These are phyloP conservation scores for Paedocypris sp. DNA, from an alignment of 2,113 vertebrate species.

Conservation along the genomic window DNA sequence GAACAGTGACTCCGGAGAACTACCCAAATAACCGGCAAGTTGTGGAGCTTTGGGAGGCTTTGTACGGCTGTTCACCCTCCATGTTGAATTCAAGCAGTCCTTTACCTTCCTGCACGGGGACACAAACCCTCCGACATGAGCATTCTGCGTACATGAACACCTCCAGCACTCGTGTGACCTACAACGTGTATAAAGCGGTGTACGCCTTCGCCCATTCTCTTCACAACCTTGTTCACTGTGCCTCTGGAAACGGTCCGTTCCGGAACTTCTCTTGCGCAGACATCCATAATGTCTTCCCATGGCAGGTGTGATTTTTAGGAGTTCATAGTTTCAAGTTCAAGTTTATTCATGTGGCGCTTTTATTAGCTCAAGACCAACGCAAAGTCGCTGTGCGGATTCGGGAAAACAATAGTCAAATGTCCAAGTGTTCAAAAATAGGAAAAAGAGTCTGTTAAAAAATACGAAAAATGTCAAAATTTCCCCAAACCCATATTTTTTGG, in stretches of 20 bases:
- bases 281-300: conserved; percentile 49
- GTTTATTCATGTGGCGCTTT: too few relatives aligned
- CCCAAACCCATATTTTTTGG: too few relatives aligned
- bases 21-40: conserved; percentile 51
- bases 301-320: too few relatives aligned
- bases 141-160: conserved; percentile 40
- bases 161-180: conserved; percentile 37
- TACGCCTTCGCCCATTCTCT: conserved; percentile 54
- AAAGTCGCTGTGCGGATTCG: too few relatives aligned
- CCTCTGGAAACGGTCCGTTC: conserved; percentile 50
- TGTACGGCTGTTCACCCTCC: conserved; percentile 39
- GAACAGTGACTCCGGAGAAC: conserved; percentile 44
- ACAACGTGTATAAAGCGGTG: conserved; percentile 45
- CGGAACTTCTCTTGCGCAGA: conserved; percentile 54
- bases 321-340: too few relatives aligned
- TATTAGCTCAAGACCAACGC: too few relatives aligned
- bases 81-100: not conserved
- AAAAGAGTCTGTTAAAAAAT: too few relatives aligned
- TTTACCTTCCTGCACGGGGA: conserved; percentile 39
- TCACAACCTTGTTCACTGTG: conserved; percentile 56
- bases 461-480: too few relatives aligned
- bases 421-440: too few relatives aligned
- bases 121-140: conserved; percentile 31
- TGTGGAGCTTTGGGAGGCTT: conserved; percentile 44
- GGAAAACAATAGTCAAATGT: too few relatives aligned